A percentile compares a stretch with the other conserved stretches of the same genome.
Conservation (phyloP, 2,797 vertebrate genomes). For the Hafferia zeledoni region DNA sequence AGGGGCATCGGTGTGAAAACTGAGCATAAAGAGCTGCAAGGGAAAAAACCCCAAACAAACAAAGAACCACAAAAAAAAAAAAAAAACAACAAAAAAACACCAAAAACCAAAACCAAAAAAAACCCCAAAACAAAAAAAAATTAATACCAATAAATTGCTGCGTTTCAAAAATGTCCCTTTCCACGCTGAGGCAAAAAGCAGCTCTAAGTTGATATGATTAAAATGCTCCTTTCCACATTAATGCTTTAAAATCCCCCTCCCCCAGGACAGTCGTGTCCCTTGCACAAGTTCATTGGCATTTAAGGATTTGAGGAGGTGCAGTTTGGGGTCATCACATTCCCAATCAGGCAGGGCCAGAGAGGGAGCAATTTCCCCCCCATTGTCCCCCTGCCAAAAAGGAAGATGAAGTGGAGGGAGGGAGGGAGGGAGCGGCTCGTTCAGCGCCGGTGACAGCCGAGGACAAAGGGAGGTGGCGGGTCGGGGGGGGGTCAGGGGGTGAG, state of each 20-base stretch:
- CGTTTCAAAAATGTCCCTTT: neutral
- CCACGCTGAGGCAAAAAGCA: neutral
- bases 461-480: neutral
- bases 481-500: neutral
- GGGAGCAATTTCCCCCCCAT: neutral
- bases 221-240: neutral
- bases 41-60: fast-evolving
- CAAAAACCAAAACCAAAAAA: too few species aligned
- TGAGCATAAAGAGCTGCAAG: fast-evolving
- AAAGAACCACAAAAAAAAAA: too few species aligned
- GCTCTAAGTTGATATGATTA: fast-evolving
- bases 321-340: neutral
- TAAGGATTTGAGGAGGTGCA: neutral
- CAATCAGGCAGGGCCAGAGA: neutral
- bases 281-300: neutral
- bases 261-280: fast-evolving
- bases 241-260: neutral
- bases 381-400: neutral
- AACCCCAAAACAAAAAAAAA: neutral
- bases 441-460: fast-evolving
- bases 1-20: neutral
- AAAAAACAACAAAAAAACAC: too few species aligned
- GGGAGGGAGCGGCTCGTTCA: neutral
- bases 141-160: neutral
- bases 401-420: neutral